These are phyloP conservation scores for Pyxicephalus adspersus DNA, from an alignment of 2,113 vertebrate genomes.

Conservation along the genomic window DNA sequence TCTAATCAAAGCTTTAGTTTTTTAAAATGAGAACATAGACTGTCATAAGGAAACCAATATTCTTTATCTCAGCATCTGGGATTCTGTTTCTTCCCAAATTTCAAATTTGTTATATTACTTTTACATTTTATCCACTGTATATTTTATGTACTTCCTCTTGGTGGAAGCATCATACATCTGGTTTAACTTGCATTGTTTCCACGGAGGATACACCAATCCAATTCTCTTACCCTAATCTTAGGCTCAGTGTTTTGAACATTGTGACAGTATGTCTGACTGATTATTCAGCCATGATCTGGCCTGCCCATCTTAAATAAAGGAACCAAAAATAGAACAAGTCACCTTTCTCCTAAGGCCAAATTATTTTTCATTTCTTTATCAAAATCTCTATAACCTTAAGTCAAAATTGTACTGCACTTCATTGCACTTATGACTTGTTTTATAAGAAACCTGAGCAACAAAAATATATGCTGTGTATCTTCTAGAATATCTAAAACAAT, in stretches of 20 bases:
- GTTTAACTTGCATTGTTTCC: slow-evolving; percentile 9
- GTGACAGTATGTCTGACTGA: slow-evolving; percentile 13
- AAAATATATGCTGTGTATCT: too few species aligned
- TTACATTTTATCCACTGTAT: background rate
- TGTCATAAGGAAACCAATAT: background rate
- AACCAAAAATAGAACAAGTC: background rate
- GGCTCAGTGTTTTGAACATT: background rate
- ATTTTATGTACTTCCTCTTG: background rate
- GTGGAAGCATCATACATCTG: background rate
- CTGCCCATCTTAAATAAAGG: slow-evolving; percentile 12
- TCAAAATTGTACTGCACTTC: background rate
- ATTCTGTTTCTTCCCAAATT: background rate
- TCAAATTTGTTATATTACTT: background rate
- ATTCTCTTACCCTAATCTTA: background rate
- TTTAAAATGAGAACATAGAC: background rate
- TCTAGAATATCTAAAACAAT: too few species aligned
- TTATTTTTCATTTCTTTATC: slow-evolving; percentile 19
- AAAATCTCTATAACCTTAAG: background rate
- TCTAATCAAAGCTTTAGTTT: too few species aligned
- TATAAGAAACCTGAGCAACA: too few species aligned
- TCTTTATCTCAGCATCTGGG: background rate
- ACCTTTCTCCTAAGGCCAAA: slow-evolving; percentile 12
- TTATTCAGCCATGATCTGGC: slow-evolving; percentile 1
- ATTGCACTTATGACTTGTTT: too few species aligned
- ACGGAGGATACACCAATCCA: background rate